A percentile compares a stretch with the other conserved stretches of the same genome.
Evolutionary conservation across 30 jellyfish, hydroid and myxozoan species (phyloP).

Genomic region (Aurelia sp.): DNA sequence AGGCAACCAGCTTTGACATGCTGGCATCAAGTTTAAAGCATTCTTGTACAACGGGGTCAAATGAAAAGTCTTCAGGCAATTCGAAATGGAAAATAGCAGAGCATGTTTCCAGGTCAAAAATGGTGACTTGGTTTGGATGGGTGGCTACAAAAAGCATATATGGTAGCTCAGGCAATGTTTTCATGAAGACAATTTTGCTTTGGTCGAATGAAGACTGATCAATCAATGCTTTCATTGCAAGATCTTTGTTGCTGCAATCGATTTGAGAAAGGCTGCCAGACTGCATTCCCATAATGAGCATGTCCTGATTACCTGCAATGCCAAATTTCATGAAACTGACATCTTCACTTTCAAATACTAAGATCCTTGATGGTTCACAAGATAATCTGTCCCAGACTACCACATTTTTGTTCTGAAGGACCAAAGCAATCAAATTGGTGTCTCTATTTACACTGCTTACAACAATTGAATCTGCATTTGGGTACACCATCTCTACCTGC

Average conservation of each 20-base stretch:
- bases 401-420: constrained; percentile 13
- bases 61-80: constrained; percentile 26
- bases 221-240: not conserved
- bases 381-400: constrained; percentile 38
- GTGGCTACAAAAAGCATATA: constrained; percentile 51
- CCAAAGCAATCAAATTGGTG: constrained; percentile 40
- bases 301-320: not conserved
- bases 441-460: constrained; percentile 52
- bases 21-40: constrained; percentile 12
- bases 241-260: not conserved
- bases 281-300: constrained; percentile 16
- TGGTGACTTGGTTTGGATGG: constrained; percentile 32
- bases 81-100: constrained; percentile 42
- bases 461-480: constrained; percentile 45
- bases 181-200: not conserved
- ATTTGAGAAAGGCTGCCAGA: constrained; percentile 21
- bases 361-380: constrained; percentile 36
- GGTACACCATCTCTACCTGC: constrained; percentile 23
- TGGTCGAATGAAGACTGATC: constrained; percentile 32
- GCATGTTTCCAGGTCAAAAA: constrained; percentile 21
- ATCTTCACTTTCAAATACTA: constrained; percentile 5
- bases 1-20: constrained; percentile 18
- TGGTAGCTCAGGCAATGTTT: not conserved
- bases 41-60: not conserved
- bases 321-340: constrained; percentile 25